Percentiles rank a stretch among this genome's conserved stretches.
phyloP scores from a whole-genome alignment of 2,113 vertebrate genomes.

The Macrotus californicus region DNA sequence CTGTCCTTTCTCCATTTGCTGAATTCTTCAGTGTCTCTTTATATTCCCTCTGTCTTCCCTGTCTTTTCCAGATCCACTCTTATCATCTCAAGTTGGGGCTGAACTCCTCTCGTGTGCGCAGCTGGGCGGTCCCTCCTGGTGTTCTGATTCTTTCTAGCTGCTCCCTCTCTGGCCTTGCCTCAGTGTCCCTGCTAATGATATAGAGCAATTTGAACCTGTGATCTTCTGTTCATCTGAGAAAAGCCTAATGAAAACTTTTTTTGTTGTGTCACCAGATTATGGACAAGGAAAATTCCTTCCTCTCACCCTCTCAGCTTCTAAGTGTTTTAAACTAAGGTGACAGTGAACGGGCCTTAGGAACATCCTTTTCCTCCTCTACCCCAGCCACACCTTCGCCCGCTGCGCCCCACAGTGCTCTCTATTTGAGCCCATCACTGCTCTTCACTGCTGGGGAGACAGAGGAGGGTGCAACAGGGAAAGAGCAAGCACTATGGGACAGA shows the following conservation, averaged over 20 bases:
- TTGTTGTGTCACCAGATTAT: background rate
- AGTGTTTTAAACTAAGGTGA: background rate
- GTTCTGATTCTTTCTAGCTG: background rate
- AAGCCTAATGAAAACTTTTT: background rate
- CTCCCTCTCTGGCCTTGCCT: background rate
- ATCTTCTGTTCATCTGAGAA: background rate
- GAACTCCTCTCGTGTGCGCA: background rate
- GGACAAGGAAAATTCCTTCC: background rate
- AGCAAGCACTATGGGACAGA: background rate
- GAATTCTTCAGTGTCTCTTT: background rate
- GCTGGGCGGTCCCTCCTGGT: background rate
- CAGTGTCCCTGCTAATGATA: background rate
- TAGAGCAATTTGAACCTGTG: background rate
- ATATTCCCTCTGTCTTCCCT: background rate
- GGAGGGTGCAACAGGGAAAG: background rate
- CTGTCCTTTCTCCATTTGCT: background rate
- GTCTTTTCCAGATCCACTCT: background rate
- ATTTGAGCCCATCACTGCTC: rapidly evolving
- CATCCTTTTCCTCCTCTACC: rapidly evolving
- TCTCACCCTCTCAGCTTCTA: background rate
- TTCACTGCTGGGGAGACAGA: background rate
- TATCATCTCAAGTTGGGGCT: background rate
- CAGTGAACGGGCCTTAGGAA: background rate
- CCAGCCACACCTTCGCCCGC: rapidly evolving
- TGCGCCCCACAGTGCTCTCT: rapidly evolving